Evolutionary conservation across 2,888 invertebrate genomes (phyloP), one percentile per base, ranked within the genome.

Genomic region (Scaptomyza reducta): DNA sequence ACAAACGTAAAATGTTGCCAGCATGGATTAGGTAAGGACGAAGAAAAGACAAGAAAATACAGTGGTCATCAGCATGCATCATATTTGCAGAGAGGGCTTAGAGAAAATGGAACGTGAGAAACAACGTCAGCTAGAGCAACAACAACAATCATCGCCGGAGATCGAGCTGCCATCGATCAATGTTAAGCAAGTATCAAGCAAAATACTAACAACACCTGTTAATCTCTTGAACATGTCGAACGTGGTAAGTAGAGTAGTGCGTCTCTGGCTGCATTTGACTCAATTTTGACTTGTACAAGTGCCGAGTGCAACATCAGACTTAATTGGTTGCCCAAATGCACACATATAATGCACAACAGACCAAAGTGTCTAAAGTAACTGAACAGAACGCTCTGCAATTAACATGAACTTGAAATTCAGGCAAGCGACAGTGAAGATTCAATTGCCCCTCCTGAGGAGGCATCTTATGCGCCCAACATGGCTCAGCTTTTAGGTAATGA

Each of bases 21-120:
- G 97, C 97, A 0, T 99, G 99, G 99, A 98, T 99, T 75, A 94
- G 98, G 91, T 98, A 97, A 93, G 61, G 1, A 0, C 14, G 0
- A 13, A 11, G 3, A 2, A 14, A 13, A 29, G 4, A 40, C 16
- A 40, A 40, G 10, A 1, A 16, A 4, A 40, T 0, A 40, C 0
- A 14, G 9, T 16, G 3, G 9, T 16, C 16, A 40, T 16, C 6
- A 10, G 3, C 6, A 3, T 9, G 11, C 10, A 3, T 5, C 29
- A n/a, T 25, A 14, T 10, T 66, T 70, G 14, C 61, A 92, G 92
- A 56, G 93, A 94, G 93, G 98, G 98, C 33, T 92, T 99, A 77
- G 99, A 99, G 90, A 99, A 99, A 93, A 98, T 99, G 97, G 99
- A 99, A 91, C 94, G 96, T 25, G 98, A 98, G 82, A 98, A 98